phyloP scores from a whole-genome alignment of 2,797 vertebrate genomes.

The Micrastur ruficollis region DNA sequence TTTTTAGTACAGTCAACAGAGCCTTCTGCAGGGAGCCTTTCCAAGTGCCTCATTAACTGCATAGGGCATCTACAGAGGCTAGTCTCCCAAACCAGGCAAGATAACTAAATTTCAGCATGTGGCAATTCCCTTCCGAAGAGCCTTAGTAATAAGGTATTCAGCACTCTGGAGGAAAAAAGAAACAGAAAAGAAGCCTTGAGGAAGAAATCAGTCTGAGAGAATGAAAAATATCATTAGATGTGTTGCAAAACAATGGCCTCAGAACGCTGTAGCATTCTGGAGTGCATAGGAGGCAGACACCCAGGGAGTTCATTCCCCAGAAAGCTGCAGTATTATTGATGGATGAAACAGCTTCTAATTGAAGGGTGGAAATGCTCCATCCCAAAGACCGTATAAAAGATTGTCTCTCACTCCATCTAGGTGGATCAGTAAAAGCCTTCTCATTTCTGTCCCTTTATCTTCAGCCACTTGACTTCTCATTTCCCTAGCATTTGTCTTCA shows the following conservation, averaged over 20 bases:
- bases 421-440: neutral
- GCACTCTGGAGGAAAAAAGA: neutral
- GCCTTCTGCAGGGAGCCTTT: neutral
- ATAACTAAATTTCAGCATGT: neutral
- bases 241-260: neutral
- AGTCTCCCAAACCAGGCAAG: neutral
- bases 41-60: neutral
- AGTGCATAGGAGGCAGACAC: neutral
- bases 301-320: neutral
- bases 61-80: neutral
- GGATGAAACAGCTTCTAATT: neutral
- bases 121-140: neutral
- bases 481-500: neutral
- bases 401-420: neutral
- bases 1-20: neutral
- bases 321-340: neutral
- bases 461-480: neutral
- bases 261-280: neutral
- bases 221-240: neutral
- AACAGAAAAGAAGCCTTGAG: neutral
- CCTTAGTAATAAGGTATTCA: neutral
- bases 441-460: neutral
- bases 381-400: neutral
- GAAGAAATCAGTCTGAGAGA: neutral
- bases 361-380: neutral